Percentiles rank a stretch among this genome's conserved stretches.
phyloP scores from a whole-genome alignment of 2,888 invertebrate genomes.

The Leucophenga montana region DNA sequence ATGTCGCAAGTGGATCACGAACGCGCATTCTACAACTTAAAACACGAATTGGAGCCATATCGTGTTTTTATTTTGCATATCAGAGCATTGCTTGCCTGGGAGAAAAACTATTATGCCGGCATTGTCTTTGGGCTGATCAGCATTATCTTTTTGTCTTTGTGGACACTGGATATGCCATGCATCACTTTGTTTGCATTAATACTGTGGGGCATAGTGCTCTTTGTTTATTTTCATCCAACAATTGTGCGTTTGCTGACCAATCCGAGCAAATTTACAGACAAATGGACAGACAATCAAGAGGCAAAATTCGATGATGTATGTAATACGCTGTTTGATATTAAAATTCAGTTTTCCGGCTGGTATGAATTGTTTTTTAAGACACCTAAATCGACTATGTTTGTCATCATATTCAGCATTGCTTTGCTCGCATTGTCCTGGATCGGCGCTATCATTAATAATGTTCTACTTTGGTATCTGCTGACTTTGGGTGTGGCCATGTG shows the following conservation, averaged over 20 bases:
- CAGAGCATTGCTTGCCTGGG: conserved; percentile 85
- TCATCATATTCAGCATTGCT: conserved; percentile 78
- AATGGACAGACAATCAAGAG: conserved; percentile 88
- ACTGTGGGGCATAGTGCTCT: conserved; percentile 80
- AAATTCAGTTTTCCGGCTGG: conserved; percentile 50
- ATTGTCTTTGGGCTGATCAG: conserved; percentile 80
- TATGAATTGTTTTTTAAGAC: conserved; percentile 74
- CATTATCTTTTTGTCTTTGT: conserved; percentile 79
- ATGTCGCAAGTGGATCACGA: conserved; percentile 70
- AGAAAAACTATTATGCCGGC: conserved; percentile 88
- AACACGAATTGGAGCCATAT: conserved; percentile 83
- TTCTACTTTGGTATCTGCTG: conserved; percentile 84
- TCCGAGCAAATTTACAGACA: no score
- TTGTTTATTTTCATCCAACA: conserved; percentile 87
- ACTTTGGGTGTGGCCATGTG: conserved; percentile 68
- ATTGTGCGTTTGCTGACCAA: conserved; percentile 80
- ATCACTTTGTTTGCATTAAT: conserved; percentile 80
- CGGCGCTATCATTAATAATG: conserved; percentile 87
- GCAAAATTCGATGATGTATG: conserved; percentile 85
- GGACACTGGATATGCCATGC: conserved; percentile 87
- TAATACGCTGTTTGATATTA: conserved; percentile 61
- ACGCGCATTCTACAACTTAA: conserved; percentile 81
- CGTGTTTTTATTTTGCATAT: conserved; percentile 81
- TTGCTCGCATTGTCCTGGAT: conserved; percentile 85
- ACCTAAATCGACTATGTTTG: conserved; percentile 78